Percentiles rank a stretch among this genome's conserved stretches.
These are phyloP conservation scores for Lepidurus couesii DNA, from an alignment of 1,140 invertebrate species.

Conservation along the genomic window DNA sequence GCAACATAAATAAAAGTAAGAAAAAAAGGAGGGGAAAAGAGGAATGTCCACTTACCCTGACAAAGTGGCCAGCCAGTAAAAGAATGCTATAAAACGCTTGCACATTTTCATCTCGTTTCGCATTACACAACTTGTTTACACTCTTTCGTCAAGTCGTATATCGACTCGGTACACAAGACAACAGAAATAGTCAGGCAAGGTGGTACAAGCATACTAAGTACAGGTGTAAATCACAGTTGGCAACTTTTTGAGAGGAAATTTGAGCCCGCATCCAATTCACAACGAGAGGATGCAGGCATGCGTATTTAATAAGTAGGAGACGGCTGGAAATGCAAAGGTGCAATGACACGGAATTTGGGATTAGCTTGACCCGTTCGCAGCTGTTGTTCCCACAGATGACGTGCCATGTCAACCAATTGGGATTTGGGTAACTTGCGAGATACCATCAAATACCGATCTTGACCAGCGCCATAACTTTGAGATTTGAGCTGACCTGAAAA, in stretches of 20 bases:
- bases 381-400: slow-evolving; percentile 12
- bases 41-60: slow-evolving; percentile 14
- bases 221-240: slow-evolving; percentile 7
- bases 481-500: slow-evolving; percentile 10
- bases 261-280: not conserved
- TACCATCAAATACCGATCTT: slow-evolving; percentile 22
- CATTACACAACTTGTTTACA: not conserved
- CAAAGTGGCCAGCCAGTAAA: not conserved
- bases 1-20: not conserved
- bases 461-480: slow-evolving; percentile 14
- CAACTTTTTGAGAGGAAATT: not conserved
- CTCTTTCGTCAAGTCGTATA: not conserved
- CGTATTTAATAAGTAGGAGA: not conserved
- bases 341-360: slow-evolving; percentile 15
- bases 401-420: slow-evolving; percentile 21
- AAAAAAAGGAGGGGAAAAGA: not conserved
- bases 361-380: not conserved
- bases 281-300: not conserved
- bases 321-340: not conserved
- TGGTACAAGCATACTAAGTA: not conserved
- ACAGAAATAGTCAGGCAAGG: not conserved
- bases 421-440: slow-evolving; percentile 7
- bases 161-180: not conserved
- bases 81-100: not conserved
- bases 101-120: not conserved